Evolutionary conservation across 2,797 vertebrate genomes (phyloP).

Genomic region (Iguana delicatissima): DNA sequence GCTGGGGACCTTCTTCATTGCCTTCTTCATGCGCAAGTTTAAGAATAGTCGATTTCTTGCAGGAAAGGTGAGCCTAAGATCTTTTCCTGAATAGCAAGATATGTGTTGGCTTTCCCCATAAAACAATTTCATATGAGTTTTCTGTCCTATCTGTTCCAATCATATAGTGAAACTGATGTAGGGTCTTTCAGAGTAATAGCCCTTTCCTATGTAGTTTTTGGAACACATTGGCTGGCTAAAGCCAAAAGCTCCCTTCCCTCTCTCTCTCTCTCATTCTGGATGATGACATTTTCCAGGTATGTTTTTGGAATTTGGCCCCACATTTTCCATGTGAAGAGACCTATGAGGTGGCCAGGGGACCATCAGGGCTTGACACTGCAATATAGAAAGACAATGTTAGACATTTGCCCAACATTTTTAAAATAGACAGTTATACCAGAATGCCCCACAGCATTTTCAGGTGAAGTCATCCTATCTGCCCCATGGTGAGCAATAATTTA

Average conservation of each 20-base stretch:
- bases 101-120: not conserved
- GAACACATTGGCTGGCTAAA: not conserved
- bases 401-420: not conserved
- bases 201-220: not conserved
- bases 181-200: not conserved
- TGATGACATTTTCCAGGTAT: not conserved
- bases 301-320: not conserved
- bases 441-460: not conserved
- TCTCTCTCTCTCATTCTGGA: too few relatives aligned
- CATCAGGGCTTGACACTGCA: not conserved
- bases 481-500: not conserved
- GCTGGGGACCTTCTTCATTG: slow-evolving; percentile 98
- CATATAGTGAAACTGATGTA: not conserved
- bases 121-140: not conserved
- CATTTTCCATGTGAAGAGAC: not conserved
- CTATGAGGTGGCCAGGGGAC: not conserved
- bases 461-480: not conserved
- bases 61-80: slow-evolving; percentile 86
- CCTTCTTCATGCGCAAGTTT: slow-evolving; percentile 97
- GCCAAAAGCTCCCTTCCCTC: not conserved
- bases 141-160: not conserved
- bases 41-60: slow-evolving; percentile 97
- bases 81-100: not conserved
- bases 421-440: not conserved
- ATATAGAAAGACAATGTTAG: not conserved